phyloP scores from a whole-genome alignment of 2,113 vertebrate species.

The Gymnocephalus cernua region DNA sequence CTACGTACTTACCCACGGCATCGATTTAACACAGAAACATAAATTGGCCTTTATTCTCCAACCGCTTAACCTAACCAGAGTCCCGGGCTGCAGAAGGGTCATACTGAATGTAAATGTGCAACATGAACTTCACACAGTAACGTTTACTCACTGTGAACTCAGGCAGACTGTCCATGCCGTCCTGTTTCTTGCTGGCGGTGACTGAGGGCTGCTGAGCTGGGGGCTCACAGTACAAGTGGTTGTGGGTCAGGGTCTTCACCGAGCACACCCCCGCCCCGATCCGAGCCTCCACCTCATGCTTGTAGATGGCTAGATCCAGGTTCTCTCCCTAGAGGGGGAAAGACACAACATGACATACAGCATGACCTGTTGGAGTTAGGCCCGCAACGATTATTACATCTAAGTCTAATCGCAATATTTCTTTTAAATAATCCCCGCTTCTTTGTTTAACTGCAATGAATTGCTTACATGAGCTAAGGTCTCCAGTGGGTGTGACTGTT shows the following conservation, averaged over 20 bases:
- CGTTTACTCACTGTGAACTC: conserved; percentile 91
- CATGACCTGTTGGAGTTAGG: not conserved
- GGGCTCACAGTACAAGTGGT: conserved; percentile 96
- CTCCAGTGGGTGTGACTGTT: too few species aligned
- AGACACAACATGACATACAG: not conserved
- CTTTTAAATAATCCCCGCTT: too few species aligned
- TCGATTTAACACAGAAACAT: too few species aligned
- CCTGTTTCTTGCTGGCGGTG: conserved; percentile 80
- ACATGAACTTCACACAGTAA: too few species aligned
- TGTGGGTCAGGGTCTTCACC: conserved; percentile 93
- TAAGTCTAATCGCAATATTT: too few species aligned
- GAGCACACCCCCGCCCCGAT: conserved; percentile 92
- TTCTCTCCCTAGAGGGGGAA: conserved; percentile 88
- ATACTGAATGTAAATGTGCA: not conserved
- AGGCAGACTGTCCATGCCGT: conserved; percentile 88
- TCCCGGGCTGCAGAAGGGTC: too few species aligned
- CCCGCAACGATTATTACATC: too few species aligned
- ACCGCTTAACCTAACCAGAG: too few species aligned
- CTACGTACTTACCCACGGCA: too few species aligned
- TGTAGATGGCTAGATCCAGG: conserved; percentile 93
- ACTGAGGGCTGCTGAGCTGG: conserved; percentile 89
- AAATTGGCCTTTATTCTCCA: too few species aligned
- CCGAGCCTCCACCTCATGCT: conserved; percentile 96
- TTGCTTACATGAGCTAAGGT: too few species aligned
- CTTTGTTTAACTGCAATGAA: too few species aligned